These are phyloP conservation scores for Noctua fimbriata DNA, from an alignment of 2,888 invertebrate species.

Conservation along the genomic window DNA sequence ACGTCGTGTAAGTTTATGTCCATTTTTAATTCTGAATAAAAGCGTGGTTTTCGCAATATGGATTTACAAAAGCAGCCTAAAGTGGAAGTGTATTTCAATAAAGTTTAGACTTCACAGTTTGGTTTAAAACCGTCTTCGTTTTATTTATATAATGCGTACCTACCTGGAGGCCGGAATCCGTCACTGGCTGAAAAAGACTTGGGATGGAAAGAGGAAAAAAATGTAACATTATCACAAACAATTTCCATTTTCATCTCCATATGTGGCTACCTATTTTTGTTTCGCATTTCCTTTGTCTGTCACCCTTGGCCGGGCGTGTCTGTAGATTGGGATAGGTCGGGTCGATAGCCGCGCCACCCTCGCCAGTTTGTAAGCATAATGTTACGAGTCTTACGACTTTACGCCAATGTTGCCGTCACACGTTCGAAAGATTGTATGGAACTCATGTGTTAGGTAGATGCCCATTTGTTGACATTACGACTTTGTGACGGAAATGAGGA, in stretches of 20 bases:
- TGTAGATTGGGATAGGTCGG: conserved; percentile 83
- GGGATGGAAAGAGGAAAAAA: neutral
- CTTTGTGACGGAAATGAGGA: conserved; percentile 38
- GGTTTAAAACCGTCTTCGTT: neutral
- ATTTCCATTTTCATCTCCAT: conserved; percentile 22
- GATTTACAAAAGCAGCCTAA: neutral
- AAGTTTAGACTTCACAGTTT: neutral
- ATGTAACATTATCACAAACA: neutral
- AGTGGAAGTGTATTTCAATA: neutral
- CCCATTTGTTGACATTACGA: conserved; percentile 40
- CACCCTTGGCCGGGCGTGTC: conserved; percentile 70
- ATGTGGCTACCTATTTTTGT: conserved; percentile 31
- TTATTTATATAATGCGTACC: neutral
- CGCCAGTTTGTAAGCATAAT: conserved; percentile 51
- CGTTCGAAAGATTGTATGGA: conserved; percentile 50
- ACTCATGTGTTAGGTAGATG: conserved; percentile 25
- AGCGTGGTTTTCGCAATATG: neutral
- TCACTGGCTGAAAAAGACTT: neutral
- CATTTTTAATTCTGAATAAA: neutral
- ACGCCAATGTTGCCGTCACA: conserved; percentile 49
- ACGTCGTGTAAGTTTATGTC: neutral
- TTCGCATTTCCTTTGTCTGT: conserved; percentile 53
- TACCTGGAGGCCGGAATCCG: too few species aligned
- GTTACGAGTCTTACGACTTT: conserved; percentile 55
- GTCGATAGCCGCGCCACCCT: conserved; percentile 75